Evolutionary conservation across 2,888 invertebrate genomes (phyloP), one percentile per base, ranked within the genome.

Genomic region (Coleophora deauratella): DNA sequence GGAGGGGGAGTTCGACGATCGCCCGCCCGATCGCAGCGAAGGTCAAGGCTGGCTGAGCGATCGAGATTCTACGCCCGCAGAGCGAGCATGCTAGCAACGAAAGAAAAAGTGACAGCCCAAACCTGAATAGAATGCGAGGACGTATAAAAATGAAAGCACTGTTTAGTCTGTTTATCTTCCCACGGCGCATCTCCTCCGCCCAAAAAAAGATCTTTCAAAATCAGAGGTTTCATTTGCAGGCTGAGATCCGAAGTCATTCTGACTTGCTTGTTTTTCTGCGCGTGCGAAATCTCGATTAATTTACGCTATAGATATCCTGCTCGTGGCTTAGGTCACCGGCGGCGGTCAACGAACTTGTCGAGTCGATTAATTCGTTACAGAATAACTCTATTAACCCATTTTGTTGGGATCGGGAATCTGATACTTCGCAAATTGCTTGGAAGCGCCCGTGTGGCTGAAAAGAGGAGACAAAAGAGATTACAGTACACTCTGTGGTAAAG

Each of bases 61-160:
- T 67, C 69, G 71, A 63, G 68, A 71, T 71, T 70, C 70, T 65
- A 65, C 65, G 54, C 58, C 56, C 57, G 54, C 52, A 48, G 50
- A 57, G 50, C 53, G 54, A 30, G 44, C 40, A 38, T 6, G 53
- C 58, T 55, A 58, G 61, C 55, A 77, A 77, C 73, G 84, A 85
- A 84, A 84, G 73, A 84, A 85, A 85, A 85, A 85, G 85, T 85
- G 82, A 81, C 80, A 72, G 72, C 70, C 80, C 73, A 75, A 82
- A 81, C 81, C 78, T 75, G 80, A 81, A 79, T 77, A 79, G 78
- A 76, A 73, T 71, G 68, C 72, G 73, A 76, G 82, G 81, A 80
- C 84, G 76, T 67, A 76, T 79, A 84, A 84, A 85, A 86, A 81
- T 77, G 85, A 86, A 84, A 85, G 84, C 81, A 69, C 46, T 46